Evolutionary conservation across 2,113 vertebrate genomes (phyloP).

Genomic region (Oncorhynchus mykiss): DNA sequence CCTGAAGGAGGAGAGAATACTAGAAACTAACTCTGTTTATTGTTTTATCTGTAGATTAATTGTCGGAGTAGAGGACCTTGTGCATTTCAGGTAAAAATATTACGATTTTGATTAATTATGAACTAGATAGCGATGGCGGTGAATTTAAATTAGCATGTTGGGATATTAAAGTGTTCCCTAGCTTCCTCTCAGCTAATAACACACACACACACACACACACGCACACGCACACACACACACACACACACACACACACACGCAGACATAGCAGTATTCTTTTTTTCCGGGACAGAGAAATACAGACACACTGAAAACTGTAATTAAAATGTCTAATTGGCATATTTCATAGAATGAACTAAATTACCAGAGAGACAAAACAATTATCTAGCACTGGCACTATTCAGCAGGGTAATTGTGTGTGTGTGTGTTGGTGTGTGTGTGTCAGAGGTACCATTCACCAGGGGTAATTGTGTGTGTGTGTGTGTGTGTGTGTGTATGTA

Average conservation of each 20-base stretch:
- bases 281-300: conserved; percentile 63
- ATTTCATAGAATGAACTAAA: conserved; percentile 78
- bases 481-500: not conserved
- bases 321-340: conserved; percentile 79
- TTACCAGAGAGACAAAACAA: conserved; percentile 78
- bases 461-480: too few species aligned
- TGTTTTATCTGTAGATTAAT: too few species aligned
- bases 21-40: too few species aligned
- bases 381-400: conserved; percentile 36
- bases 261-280: conserved; percentile 55
- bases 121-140: not conserved
- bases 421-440: too few species aligned
- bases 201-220: too few species aligned
- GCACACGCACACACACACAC: too few species aligned
- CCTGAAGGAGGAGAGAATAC: too few species aligned
- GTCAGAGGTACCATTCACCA: too few species aligned
- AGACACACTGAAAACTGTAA: conserved; percentile 77
- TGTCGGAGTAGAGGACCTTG: too few species aligned
- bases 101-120: not conserved
- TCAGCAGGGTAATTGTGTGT: not conserved
- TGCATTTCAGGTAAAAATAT: too few species aligned
- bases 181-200: not conserved
- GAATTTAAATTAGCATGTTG: not conserved
- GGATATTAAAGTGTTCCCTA: not conserved
- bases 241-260: too few species aligned